These are phyloP conservation scores for Sceliomorpha sp. DNA, from an alignment of 2,888 invertebrate genomes.

Conservation along the genomic window DNA sequence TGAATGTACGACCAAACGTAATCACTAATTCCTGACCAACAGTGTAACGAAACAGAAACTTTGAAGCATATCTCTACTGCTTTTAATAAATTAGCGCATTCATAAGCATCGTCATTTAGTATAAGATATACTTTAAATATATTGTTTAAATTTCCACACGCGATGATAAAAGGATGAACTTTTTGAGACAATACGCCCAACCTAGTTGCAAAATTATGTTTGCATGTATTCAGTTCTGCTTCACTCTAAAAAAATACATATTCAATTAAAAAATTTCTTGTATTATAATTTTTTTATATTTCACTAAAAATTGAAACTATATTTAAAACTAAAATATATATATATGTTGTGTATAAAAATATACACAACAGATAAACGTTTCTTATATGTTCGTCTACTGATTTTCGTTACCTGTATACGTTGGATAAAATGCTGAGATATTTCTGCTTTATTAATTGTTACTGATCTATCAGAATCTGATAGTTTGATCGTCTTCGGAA, in stretches of 20 bases:
- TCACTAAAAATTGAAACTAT: too few relatives aligned
- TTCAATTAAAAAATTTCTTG: conserved; percentile 2
- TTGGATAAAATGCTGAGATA: conserved; percentile 15
- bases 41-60: conserved; percentile 17
- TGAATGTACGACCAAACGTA: conserved; percentile 26
- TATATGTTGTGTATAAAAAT: too few relatives aligned
- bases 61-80: conserved; percentile 32
- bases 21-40: conserved; percentile 17
- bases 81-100: conserved; percentile 15
- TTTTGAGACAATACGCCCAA: conserved; percentile 8
- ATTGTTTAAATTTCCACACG: conserved; percentile 25
- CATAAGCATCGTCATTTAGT: conserved; percentile 20
- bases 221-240: conserved; percentile 19
- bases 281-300: too few relatives aligned
- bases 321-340: too few relatives aligned
- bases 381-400: too few relatives aligned
- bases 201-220: conserved; percentile 4
- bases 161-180: conserved; percentile 22
- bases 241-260: conserved; percentile 27
- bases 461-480: background rate
- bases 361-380: too few relatives aligned
- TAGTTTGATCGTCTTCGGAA: conserved; percentile 13
- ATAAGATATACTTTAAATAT: conserved; percentile 20
- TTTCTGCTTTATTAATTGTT: conserved; percentile 12
- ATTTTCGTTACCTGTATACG: conserved; percentile 12